Base-by-base conservation (phyloP, 2,888 invertebrate genomes). In the Harpalus rufipes region DNA sequence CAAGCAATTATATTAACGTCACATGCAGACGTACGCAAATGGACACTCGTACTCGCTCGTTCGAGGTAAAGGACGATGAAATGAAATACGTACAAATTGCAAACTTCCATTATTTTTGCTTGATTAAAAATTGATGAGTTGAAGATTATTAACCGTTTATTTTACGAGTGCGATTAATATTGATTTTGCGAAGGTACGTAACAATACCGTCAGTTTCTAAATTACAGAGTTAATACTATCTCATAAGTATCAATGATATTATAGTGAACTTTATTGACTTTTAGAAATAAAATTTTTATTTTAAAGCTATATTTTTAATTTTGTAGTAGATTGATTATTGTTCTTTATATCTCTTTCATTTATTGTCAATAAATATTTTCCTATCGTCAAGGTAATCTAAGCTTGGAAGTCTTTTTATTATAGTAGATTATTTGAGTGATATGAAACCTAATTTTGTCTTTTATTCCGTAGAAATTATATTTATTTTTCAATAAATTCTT, bases 1-100 rank as follows among this genome's bases (percentile, higher is more conserved):
- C 72, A 16, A 2, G 16, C 72, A 74, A 81, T 81, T 63, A 81
- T 44, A 81, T 81, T 81, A 81, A 81, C 63, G 81, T 81, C 81
- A 81, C 16, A 61, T 61, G 65, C 81, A 65, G 81, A 41, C 63
- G 51, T 65, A 65, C 12, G 63, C 10, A 81, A 63, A 81, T 74
- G 44, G 68, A 74, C 44, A 74, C 18, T 79, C 58, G 74, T 21
- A 44, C 16, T 39, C 74, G 14, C 44, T 18, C 74, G 10, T 14
- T 18, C 51, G 56, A 76, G 18, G 41, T 72, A 39, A 72, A 16
- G 68, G 12, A 6, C 18, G 74, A 58, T 78, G 78, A 21, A 25
- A 51, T 10, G 58, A 14, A 51, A 32, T 59, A 8, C 61, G 16
- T 16, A 39, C 59, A 32, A 61, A 61, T 79, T 61, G 32, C 58